phyloP scores from a whole-genome alignment of 1,140 invertebrate species.

The Lordiphosa clarofinis region DNA sequence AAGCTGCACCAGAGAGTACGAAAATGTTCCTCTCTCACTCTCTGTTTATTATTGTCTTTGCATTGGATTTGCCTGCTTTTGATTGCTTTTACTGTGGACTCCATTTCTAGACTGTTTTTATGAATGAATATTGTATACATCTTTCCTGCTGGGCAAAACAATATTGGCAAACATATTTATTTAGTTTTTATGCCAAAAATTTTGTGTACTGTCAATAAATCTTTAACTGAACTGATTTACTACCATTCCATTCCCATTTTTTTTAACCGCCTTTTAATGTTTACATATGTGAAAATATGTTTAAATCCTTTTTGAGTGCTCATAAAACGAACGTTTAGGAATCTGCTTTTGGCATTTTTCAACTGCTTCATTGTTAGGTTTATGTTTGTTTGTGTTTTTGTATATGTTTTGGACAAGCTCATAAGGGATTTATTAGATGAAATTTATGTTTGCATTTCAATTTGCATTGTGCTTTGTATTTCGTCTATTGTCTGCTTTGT shows the following conservation, averaged over 20 bases:
- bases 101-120: constrained; percentile 36
- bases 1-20: constrained; percentile 19
- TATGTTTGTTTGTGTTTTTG: constrained; percentile 36
- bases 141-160: constrained; percentile 14
- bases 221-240: constrained; percentile 64
- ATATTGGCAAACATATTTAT: constrained; percentile 38
- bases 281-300: constrained; percentile 43
- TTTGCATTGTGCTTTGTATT: constrained; percentile 27
- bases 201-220: constrained; percentile 57
- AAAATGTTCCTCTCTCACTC: not conserved
- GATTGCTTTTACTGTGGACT: constrained; percentile 32
- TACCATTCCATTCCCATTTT: constrained; percentile 3
- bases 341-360: constrained; percentile 39
- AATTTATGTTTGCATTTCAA: constrained; percentile 56
- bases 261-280: constrained; percentile 44
- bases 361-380: constrained; percentile 49
- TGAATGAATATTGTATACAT: constrained; percentile 46
- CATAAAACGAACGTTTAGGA: constrained; percentile 57
- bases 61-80: constrained; percentile 23
- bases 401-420: constrained; percentile 10
- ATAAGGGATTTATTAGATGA: constrained; percentile 24
- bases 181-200: constrained; percentile 27
- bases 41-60: constrained; percentile 35
- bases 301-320: constrained; percentile 61
- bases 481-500: not conserved